Conservation (phyloP, 2,113 vertebrate genomes). For the Pelmatolapia mariae region DNA sequence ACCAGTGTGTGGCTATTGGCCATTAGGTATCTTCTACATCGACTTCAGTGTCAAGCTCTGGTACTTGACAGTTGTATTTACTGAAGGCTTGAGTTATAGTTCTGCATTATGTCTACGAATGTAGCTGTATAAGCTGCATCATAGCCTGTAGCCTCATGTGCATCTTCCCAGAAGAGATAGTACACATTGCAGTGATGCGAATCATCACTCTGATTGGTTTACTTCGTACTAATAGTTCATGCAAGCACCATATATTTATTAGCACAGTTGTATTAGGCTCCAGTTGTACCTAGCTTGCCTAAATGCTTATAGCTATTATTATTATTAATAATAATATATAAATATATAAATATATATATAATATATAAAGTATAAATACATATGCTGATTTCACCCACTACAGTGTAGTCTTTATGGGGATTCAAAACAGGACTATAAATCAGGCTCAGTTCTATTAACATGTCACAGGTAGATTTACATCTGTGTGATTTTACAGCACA, state of each 20-base stretch:
- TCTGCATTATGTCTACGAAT: not conserved
- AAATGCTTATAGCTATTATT: not conserved
- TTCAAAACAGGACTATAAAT: not conserved
- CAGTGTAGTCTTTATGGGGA: not conserved
- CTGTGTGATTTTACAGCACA: not conserved
- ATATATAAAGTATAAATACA: not conserved
- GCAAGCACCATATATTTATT: not conserved
- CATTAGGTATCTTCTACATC: not conserved
- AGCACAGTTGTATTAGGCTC: not conserved
- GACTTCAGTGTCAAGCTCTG: not conserved
- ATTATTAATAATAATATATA: not conserved
- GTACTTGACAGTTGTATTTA: not conserved
- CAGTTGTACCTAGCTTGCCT: not conserved
- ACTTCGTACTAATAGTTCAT: not conserved
- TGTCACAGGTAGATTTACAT: not conserved
- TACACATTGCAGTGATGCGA: not conserved
- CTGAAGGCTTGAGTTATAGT: not conserved
- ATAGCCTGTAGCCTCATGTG: not conserved
- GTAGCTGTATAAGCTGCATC: not conserved
- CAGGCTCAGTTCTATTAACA: not conserved
- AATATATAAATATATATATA: no score
- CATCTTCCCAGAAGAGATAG: not conserved
- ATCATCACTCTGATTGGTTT: not conserved
- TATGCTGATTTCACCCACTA: not conserved
- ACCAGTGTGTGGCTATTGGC: not conserved